Conservation (phyloP, 2,888 invertebrate genomes). For the Brachylomia viminalis region DNA sequence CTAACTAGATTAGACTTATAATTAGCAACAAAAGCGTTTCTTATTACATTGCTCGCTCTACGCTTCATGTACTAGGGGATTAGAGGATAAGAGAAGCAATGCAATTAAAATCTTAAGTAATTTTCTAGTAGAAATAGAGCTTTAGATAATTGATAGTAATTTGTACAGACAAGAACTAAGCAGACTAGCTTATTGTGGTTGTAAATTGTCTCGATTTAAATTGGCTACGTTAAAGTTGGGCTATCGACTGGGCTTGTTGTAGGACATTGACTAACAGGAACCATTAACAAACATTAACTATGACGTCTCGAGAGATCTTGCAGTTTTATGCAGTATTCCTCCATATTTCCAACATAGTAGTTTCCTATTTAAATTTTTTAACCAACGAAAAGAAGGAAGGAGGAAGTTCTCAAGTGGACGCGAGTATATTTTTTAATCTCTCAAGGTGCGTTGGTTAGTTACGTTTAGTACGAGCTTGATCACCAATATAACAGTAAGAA, state of each 20-base stretch:
- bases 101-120: conserved; percentile 54
- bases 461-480: not conserved
- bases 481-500: not conserved
- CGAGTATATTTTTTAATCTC: not conserved
- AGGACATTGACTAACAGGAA: not conserved
- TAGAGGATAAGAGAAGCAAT: conserved; percentile 23
- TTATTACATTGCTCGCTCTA: conserved; percentile 4
- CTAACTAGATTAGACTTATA: conserved; percentile 3
- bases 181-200: conserved; percentile 15
- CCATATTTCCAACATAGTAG: not conserved
- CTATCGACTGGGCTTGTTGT: not conserved
- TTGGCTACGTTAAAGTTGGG: conserved; percentile 1
- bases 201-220: conserved; percentile 18
- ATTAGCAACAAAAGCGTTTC: conserved; percentile 14
- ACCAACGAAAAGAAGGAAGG: not conserved
- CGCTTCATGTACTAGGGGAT: not conserved
- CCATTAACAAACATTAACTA: not conserved
- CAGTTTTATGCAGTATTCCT: not conserved
- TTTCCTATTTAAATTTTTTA: not conserved
- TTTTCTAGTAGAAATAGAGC: conserved; percentile 33
- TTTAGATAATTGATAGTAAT: conserved; percentile 41
- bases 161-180: conserved; percentile 20
- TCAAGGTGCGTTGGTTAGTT: not conserved
- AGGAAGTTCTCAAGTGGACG: not conserved
- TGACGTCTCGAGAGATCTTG: no score